Base-by-base conservation (phyloP, 2,888 invertebrate species). In the Noctua comes region DNA sequence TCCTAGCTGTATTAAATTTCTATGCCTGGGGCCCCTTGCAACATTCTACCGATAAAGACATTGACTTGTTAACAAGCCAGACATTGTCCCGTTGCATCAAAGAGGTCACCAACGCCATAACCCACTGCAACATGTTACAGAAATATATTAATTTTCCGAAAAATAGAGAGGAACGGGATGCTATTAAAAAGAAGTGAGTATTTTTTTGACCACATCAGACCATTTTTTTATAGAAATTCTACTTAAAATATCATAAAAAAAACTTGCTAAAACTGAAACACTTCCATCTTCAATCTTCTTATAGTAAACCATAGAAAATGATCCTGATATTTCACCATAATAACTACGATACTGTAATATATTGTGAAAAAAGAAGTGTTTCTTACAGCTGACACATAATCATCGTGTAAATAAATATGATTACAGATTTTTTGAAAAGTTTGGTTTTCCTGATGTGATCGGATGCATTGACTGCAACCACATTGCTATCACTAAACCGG, bases 1-100 rank as follows among this genome's bases (percentile, higher is more conserved):
- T 73, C 21, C 48, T 73, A n/a, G 73, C 73, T 21, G 73, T 73
- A 48, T 48, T 73, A 48, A 72, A 73, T 73, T 77, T 76, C 65
- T 76, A 46, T 54, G 76, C 76, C 16, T 76, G 76, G 76, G 76
- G 76, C 40, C 76, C 73, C 18, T 73, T 73, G 36, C 73, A 48
- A 36, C 8, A 1, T 36, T 73, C n/a, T 3, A 73, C 10, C 0
- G 21, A n/a, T 48, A 73, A 48, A 48, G 6, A n/a, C 21, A 48
- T 73, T 36, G 36, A 48, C 21, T 48, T 73, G 36, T 8, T 73
- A n/a, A 48, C n/a, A 73, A 21, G 16, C n/a, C 48, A 48, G 0
- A 73, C 5, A 48, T 27, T 73, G 46, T 48, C 73, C n/a, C n/a
- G 3, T 48, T 73, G 16, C 48, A 73, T 73, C 21, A 73, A 21